These are phyloP conservation scores for Dallia pectoralis DNA, from an alignment of 2,797 vertebrate species.

Conservation along the genomic window DNA sequence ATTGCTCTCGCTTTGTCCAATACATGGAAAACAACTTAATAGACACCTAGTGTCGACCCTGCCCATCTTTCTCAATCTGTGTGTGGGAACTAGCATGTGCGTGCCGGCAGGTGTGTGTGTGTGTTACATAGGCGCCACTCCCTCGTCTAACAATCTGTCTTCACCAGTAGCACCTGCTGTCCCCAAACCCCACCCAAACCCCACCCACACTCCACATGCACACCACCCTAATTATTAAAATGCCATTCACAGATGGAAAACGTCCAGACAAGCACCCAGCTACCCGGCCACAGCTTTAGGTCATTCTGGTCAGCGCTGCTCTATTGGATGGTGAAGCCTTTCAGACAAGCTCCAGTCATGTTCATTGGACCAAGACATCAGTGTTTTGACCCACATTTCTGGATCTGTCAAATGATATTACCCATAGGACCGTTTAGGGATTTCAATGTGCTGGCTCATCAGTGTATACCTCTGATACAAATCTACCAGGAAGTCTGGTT, in stretches of 20 bases:
- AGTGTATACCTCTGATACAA: too few relatives aligned
- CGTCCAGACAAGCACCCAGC: too few relatives aligned
- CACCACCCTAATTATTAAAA: neutral
- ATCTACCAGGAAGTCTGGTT: too few relatives aligned
- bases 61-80: neutral
- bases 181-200: neutral
- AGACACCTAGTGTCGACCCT: neutral
- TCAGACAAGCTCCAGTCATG: neutral
- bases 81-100: constrained; percentile 7
- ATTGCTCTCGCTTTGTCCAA: too few relatives aligned
- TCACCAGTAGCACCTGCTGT: neutral
- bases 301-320: constrained; percentile 43
- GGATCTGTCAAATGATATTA: neutral
- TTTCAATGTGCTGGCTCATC: too few relatives aligned
- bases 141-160: neutral
- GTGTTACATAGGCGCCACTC: neutral
- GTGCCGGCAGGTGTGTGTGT: neutral
- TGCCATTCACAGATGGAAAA: neutral
- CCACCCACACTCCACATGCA: too few relatives aligned
- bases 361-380: neutral
- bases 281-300: constrained; percentile 51
- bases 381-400: neutral
- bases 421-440: neutral
- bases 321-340: neutral
- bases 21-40: neutral